Evolutionary conservation across 2,888 invertebrate genomes (phyloP), one percentile per base, ranked within the genome.

Genomic region (Barypeithes pellucidus): DNA sequence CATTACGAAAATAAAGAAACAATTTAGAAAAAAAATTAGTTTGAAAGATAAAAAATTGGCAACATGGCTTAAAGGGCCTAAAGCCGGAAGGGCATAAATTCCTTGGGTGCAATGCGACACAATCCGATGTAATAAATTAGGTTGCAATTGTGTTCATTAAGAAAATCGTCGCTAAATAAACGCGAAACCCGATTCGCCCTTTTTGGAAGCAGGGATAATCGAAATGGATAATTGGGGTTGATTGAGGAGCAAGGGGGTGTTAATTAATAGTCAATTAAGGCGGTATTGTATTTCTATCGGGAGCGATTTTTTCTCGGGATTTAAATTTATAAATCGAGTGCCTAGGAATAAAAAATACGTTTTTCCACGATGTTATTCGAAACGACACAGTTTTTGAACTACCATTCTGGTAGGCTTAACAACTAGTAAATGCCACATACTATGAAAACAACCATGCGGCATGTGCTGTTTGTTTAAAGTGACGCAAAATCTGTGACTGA

Each of bases 141-240:
- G 76, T 80, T 81, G 81, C 80, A 82, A 82, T 81, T 79, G 79
- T 78, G 77, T 80, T 79, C 81, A 79, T 81, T 82, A 80, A 72
- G 68, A 70, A 75, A 75, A 73, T 73, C 73, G 73, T 73, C 67
- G 73, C 69, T 39, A 60, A 73, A 73, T 70, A 61, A 70, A 57
- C 73, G 72, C 67, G 63, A 69, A 69, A 73, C 73, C 68, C 59
- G 65, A 69, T 63, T 63, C 69, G 3, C 29, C 54, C 59, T 68
- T 73, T 68, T 68, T 68, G 57, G 41, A 61, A 59, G 16, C 54
- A 33, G 54, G 57, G 67, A 72, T 67, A 61, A 60, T 60, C 39
- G 60, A 39, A 39, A 39, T 36, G 61, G 61, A 61, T 52, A 70
- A 71, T 72, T 67, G 59, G 63, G 63, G 62, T 20, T 45, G 63